Base-by-base conservation (phyloP, 2,113 vertebrate genomes). In the Dicerorhinus sumatrensis region DNA sequence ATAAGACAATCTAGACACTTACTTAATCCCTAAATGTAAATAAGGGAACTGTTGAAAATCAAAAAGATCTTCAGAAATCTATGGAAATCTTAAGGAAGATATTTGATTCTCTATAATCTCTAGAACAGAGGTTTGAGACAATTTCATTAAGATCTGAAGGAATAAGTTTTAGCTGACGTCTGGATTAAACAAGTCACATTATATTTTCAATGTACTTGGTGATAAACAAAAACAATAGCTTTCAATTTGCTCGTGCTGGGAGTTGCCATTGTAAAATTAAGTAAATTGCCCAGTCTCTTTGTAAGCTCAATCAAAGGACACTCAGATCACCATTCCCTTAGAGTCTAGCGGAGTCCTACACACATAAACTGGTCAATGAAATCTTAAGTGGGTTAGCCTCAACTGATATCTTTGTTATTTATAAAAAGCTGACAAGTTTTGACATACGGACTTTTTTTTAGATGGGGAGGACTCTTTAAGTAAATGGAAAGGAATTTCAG, bases 351-450 rank as follows among this genome's bases (percentile, higher is more conserved):
- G 42, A 96, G 39, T 79, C 70, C 16, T 88, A 25, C 3, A 56
- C n/a, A 58, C 21, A 51, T 67, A 79, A 77, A 92, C 29, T 81
- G 39, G 46, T 46, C 73, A 83, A 77, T 96, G 48, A 89, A 42
- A 92, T 72, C 69, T 82, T 79, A 81, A 94, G 3, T n/a, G 18
- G 31, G 11, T 92, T 83, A 79, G 51, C 21, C 6, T 79, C 33
- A 91, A 83, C 39, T 33, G 31, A 87, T 83, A 79, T 21, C 51
- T 92, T 14, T 67, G 20, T 13, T 70, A n/a, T 95, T 95, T 58
- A 31, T 89, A 77, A 97, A 96, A 46, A 82, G 17, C 67, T 91
- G 46, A 54, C 72, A 95, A 80, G 18, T 82, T 75, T 93, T 83
- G 60, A 93, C 51, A 73, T 80, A 33, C 13, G 13, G 36, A 58